These are phyloP conservation scores for Brachyopa scutellaris DNA, from an alignment of 2,888 invertebrate genomes.

Conservation along the genomic window DNA sequence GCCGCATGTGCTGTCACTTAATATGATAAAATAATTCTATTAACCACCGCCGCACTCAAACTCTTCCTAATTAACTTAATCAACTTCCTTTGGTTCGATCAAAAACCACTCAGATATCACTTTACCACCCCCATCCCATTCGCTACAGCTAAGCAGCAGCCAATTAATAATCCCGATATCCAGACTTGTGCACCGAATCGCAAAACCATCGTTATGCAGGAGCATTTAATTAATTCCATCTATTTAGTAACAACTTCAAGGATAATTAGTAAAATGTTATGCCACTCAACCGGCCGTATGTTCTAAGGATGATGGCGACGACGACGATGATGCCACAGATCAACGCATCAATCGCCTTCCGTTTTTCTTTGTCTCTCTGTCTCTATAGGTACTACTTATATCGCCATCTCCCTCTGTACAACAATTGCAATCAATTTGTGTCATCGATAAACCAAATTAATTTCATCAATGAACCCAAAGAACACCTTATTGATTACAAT, in stretches of 20 bases:
- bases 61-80: constrained; percentile 54
- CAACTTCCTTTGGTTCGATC: constrained; percentile 57
- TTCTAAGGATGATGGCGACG: neutral
- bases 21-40: constrained; percentile 46
- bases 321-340: constrained; percentile 31
- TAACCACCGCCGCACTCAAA: constrained; percentile 16
- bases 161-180: constrained; percentile 48
- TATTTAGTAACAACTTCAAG: constrained; percentile 69
- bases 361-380: too few species aligned
- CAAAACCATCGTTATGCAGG: constrained; percentile 46
- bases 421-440: constrained; percentile 68
- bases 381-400: too few species aligned
- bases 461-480: constrained; percentile 66
- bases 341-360: constrained; percentile 51
- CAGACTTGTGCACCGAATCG: constrained; percentile 11
- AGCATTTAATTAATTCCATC: constrained; percentile 67
- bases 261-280: constrained; percentile 70
- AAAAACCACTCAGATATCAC: constrained; percentile 57
- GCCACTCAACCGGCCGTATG: constrained; percentile 52
- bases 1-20: constrained; percentile 21
- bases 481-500: constrained; percentile 71
- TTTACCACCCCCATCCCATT: constrained; percentile 13
- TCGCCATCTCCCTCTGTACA: too few species aligned
- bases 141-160: neutral
- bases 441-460: constrained; percentile 72